A percentile compares a stretch with the other conserved stretches of the same genome.
phyloP scores from a whole-genome alignment of 2,888 invertebrate species.

The Leptinotarsa juncta region DNA sequence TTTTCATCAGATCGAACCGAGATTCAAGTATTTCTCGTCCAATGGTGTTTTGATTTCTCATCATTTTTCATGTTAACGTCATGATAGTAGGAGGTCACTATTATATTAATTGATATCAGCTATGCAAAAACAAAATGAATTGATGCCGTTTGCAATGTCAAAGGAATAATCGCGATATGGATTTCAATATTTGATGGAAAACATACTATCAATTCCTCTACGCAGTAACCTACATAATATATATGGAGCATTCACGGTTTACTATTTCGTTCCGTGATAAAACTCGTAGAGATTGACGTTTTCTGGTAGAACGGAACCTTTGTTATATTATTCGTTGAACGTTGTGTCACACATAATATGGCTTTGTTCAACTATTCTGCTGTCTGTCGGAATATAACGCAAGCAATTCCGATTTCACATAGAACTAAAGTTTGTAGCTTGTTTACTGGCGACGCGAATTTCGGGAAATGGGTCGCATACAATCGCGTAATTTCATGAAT shows the following conservation, averaged over 20 bases:
- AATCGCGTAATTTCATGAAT: not conserved
- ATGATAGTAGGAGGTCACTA: too few relatives aligned
- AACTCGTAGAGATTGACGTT: not conserved
- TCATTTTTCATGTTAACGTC: too few relatives aligned
- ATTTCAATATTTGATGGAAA: too few relatives aligned
- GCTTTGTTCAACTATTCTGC: slow-evolving; percentile 1
- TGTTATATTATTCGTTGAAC: not conserved
- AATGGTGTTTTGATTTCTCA: too few relatives aligned
- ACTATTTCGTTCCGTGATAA: not conserved
- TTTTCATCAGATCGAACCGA: too few relatives aligned
- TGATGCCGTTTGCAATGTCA: too few relatives aligned
- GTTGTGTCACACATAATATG: not conserved
- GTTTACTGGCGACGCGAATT: not conserved
- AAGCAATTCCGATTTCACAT: not conserved
- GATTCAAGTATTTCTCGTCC: too few relatives aligned
- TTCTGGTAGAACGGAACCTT: not conserved
- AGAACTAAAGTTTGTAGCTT: not conserved
- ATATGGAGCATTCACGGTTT: not conserved
- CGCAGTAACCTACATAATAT: not conserved
- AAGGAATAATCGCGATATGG: too few relatives aligned
- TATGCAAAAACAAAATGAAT: too few relatives aligned
- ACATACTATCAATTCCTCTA: too few relatives aligned
- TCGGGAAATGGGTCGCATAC: not conserved
- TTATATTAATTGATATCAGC: too few relatives aligned
- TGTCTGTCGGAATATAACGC: not conserved